phyloP scores from a whole-genome alignment of 2,888 invertebrate species.

The Pilophorus perplexus region DNA sequence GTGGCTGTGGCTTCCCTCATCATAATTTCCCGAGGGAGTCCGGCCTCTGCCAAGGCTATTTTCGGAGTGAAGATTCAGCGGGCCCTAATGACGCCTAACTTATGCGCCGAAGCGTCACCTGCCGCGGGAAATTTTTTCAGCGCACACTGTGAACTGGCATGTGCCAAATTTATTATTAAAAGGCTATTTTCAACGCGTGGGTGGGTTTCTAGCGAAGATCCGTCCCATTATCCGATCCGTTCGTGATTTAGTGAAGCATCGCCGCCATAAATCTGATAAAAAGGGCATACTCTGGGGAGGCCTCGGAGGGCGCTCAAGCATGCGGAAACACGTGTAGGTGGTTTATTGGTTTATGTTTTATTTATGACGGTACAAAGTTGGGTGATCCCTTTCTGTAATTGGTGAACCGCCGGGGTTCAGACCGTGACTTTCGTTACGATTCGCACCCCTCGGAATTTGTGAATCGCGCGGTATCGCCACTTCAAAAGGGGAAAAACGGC shows the following conservation, averaged over 20 bases:
- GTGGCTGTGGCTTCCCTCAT: slow-evolving; percentile 20
- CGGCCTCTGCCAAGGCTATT: not conserved
- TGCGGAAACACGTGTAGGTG: slow-evolving; percentile 24
- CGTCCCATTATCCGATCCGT: too few species aligned
- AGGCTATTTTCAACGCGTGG: too few species aligned
- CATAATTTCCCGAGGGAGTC: slow-evolving; percentile 19
- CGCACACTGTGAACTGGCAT: too few species aligned
- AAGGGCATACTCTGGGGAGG: not conserved
- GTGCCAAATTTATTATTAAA: too few species aligned
- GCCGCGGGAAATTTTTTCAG: not conserved
- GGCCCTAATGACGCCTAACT: not conserved
- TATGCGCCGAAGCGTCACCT: not conserved
- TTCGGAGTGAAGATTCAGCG: not conserved
- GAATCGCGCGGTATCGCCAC: not conserved
- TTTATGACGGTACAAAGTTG: too few species aligned
- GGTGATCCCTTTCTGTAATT: slow-evolving; percentile 23
- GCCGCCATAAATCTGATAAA: slow-evolving; percentile 24
- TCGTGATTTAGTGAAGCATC: slow-evolving; percentile 15
- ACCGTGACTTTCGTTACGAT: slow-evolving; percentile 8
- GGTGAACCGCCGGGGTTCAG: not conserved
- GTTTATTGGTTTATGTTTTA: slow-evolving; percentile 10
- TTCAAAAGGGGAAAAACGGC: too few species aligned
- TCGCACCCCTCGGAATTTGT: slow-evolving; percentile 8
- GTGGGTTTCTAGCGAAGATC: too few species aligned
- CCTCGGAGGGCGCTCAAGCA: slow-evolving; percentile 6